phyloP scores from a whole-genome alignment of 2,113 vertebrate species.

The Ariopsis seemanni region DNA sequence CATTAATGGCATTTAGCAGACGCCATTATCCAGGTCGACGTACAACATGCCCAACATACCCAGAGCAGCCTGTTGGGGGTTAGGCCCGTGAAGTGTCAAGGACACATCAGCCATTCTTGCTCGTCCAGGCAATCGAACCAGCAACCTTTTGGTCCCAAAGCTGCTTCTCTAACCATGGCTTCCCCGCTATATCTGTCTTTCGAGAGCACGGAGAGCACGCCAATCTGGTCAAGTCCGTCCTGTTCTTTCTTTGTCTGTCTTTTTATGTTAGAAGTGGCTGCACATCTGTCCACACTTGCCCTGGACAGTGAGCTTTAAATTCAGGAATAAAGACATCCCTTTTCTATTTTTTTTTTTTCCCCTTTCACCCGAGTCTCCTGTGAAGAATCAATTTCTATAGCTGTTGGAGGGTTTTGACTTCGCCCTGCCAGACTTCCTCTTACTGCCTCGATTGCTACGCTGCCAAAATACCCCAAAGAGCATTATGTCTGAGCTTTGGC shows the following conservation, averaged over 20 bases:
- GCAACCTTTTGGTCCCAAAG: no score
- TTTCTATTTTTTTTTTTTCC: slow-evolving; percentile 5
- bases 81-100: no score
- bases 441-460: slow-evolving; percentile 6
- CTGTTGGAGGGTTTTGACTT: slow-evolving; percentile 38
- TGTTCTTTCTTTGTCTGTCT: neutral
- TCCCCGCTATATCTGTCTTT: neutral
- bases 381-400: slow-evolving; percentile 27
- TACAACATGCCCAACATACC: no score
- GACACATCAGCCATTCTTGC: no score
- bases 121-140: no score
- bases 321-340: slow-evolving; percentile 16
- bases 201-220: neutral
- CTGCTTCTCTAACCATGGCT: no score
- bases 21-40: no score
- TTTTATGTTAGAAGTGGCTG: neutral
- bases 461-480: slow-evolving; percentile 29
- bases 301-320: neutral
- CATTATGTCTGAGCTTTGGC: slow-evolving; percentile 18
- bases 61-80: no score
- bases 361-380: slow-evolving; percentile 40
- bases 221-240: neutral
- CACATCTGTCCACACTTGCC: neutral
- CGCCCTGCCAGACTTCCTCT: neutral
- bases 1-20: no score